These are phyloP conservation scores for Gephyroberyx darwinii DNA, from an alignment of 2,797 vertebrate species.

Conservation along the genomic window DNA sequence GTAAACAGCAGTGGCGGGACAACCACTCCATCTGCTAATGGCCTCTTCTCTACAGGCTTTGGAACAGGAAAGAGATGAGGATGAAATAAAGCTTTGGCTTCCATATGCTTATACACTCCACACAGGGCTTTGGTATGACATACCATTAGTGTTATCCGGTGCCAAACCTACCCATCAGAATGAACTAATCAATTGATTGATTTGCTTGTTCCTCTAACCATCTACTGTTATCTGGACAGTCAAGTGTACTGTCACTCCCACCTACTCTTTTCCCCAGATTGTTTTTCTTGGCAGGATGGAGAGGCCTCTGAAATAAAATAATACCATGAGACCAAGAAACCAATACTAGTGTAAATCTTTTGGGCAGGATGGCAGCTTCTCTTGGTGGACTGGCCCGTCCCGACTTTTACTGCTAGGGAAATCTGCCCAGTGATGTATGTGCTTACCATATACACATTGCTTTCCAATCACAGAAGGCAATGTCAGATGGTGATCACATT, in stretches of 20 bases:
- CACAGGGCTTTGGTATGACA: background rate
- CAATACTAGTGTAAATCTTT: too few relatives aligned
- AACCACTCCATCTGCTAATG: constrained; percentile 28
- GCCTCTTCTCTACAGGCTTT: background rate
- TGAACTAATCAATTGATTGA: background rate
- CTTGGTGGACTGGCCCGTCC: too few relatives aligned
- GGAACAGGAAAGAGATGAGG: background rate
- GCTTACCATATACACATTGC: too few relatives aligned
- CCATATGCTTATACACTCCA: background rate
- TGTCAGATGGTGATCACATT: too few relatives aligned
- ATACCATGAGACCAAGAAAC: too few relatives aligned
- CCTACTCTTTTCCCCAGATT: background rate
- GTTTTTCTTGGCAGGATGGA: background rate
- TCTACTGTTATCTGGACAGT: background rate
- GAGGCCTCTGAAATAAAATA: too few relatives aligned
- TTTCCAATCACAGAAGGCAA: too few relatives aligned
- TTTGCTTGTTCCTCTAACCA: background rate
- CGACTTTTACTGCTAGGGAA: too few relatives aligned
- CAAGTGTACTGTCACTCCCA: background rate
- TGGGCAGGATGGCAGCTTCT: too few relatives aligned
- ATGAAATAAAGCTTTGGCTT: background rate
- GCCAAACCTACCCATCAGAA: background rate
- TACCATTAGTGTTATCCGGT: background rate
- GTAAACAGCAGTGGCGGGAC: constrained; percentile 44
- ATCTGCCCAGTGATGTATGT: too few relatives aligned